Base-by-base conservation (phyloP, 2,888 invertebrate species). In the Epistrophella euchroma region DNA sequence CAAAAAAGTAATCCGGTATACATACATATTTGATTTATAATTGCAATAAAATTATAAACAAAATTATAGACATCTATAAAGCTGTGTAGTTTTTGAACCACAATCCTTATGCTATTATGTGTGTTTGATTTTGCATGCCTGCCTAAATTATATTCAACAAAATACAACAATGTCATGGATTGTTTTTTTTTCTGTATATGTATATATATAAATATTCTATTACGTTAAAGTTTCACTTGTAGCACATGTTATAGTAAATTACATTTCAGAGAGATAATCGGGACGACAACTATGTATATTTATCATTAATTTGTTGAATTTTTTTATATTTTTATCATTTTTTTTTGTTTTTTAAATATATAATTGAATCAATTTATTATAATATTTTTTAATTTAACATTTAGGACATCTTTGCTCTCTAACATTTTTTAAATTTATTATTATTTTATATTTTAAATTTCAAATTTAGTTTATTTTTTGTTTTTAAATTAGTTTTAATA, bases 331-430 rank as follows among this genome's bases (percentile, higher is more conserved):
- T 52, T 37, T 2, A 43, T 60, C 22, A n/a, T 37, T 5, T 40
- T 37, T 35, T n/a, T 5, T 72, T 58, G 60, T 66, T 28, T 70
- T 80, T 56, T 64, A 52, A 66, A 62, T 58, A 43, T 76, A 64
- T 76, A 80, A 84, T 80, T 77, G 84, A 84, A 80, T 84, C 58
- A 80, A 68, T 83, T 83, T 77, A 43, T 78, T 55, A 76, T 84
- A 80, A 80, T 80, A 72, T 35, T 58, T 35, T 58, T 4, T 70
- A 80, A 83, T 83, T 83, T 83, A 79, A 87, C 80, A 84, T 79
- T 84, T 80, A 87, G 79, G 84, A 87, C 84, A 87, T 62, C 32
- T 47, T 45, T 87, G 76, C 68, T 79, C 76, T 83, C 78, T 78
- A 78, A 71, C 70, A 79, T 78, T 83, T 83, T 62, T 60, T 45